Conservation (phyloP, 2,113 vertebrate species). For the Gnathonemus echidnorhynchus region DNA sequence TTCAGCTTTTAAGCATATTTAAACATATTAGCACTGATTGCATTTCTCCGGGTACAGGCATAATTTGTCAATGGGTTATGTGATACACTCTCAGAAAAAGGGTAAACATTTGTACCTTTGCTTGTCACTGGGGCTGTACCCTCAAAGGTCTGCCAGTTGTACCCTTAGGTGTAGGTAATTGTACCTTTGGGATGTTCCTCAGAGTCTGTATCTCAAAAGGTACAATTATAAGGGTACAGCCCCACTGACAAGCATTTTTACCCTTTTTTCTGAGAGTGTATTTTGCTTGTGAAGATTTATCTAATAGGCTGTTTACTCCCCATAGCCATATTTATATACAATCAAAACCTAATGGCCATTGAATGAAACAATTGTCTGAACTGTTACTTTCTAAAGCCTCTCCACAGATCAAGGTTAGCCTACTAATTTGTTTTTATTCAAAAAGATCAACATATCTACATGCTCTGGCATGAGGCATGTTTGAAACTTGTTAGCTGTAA, state of each 20-base stretch:
- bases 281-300: neutral
- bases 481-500: neutral
- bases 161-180: too few relatives aligned
- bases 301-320: neutral
- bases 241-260: too few relatives aligned
- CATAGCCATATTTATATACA: neutral
- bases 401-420: neutral
- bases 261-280: too few relatives aligned
- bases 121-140: too few relatives aligned
- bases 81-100: neutral
- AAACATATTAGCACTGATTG: neutral
- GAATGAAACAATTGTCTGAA: neutral
- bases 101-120: too few relatives aligned
- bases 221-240: too few relatives aligned
- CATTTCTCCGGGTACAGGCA: neutral
- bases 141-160: too few relatives aligned
- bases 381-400: neutral
- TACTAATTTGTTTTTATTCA: neutral
- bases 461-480: neutral
- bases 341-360: neutral
- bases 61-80: neutral
- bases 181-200: too few relatives aligned
- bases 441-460: neutral
- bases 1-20: neutral
- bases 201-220: too few relatives aligned